A percentile compares a stretch with the other conserved stretches of the same genome.
Evolutionary conservation across 2,113 vertebrate genomes (phyloP).

Genomic region (Macroglossus sobrinus): DNA sequence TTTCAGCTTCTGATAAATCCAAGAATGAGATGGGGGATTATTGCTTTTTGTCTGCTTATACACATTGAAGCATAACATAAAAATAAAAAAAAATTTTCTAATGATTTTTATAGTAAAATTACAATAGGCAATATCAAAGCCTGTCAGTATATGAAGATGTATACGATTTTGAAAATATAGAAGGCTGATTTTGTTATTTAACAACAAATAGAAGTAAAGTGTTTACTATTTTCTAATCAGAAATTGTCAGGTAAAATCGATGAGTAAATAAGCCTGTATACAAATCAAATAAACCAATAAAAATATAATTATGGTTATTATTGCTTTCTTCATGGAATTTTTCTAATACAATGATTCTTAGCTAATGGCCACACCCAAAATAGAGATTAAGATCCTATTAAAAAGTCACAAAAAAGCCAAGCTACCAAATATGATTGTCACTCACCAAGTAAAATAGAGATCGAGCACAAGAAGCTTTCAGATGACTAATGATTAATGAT

Average conservation of each 20-base stretch:
- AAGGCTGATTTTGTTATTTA: constrained; percentile 40
- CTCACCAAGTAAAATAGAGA: constrained; percentile 15
- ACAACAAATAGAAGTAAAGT: constrained; percentile 37
- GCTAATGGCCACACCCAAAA: background rate
- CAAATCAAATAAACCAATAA: constrained; percentile 5
- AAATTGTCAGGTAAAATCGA: background rate
- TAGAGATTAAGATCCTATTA: constrained; percentile 25
- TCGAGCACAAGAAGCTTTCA: constrained; percentile 24
- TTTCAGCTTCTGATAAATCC: constrained; percentile 79
- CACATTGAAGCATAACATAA: constrained; percentile 66
- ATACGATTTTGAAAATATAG: constrained; percentile 32
- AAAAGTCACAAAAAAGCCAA: constrained; percentile 29
- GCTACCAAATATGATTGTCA: constrained; percentile 19
- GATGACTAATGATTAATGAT: background rate
- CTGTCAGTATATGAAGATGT: constrained; percentile 4
- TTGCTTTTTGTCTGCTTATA: constrained; percentile 80
- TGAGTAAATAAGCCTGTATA: background rate
- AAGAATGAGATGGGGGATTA: constrained; percentile 80
- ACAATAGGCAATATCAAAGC: constrained; percentile 33
- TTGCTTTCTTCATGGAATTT: background rate
- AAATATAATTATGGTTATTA: constrained; percentile 26
- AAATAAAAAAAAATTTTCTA: constrained; percentile 67
- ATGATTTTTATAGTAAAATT: constrained; percentile 34
- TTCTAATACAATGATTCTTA: background rate
- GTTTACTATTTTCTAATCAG: constrained; percentile 40